Percentiles rank a stretch among this genome's conserved stretches.
Conservation (phyloP, 2,888 invertebrate species). For the Luperina testacea region DNA sequence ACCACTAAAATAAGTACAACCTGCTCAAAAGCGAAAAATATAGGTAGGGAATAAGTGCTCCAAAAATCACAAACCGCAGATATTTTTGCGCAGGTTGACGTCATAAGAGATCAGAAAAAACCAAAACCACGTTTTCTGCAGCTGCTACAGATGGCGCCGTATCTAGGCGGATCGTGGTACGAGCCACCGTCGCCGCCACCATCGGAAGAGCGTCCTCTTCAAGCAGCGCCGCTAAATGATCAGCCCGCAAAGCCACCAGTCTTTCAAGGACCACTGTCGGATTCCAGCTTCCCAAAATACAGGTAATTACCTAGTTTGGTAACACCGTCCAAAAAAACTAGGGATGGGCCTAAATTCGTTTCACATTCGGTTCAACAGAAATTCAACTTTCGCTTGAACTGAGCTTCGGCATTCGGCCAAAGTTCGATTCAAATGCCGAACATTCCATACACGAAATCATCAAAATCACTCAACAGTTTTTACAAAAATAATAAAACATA, state of each 20-base stretch:
- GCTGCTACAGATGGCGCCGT: not conserved
- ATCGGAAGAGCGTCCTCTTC: not conserved
- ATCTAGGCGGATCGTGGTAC: not conserved
- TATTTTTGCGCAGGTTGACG: conserved; percentile 2
- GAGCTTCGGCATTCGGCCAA: not conserved
- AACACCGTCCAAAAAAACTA: not conserved
- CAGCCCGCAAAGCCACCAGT: not conserved
- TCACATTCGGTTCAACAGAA: not conserved
- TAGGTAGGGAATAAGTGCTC: not conserved
- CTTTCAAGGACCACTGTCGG: not conserved
- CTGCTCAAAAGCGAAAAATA: not conserved
- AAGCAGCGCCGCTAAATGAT: not conserved
- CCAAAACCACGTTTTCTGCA: not conserved
- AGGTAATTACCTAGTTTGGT: not conserved
- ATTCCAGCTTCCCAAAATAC: not conserved
- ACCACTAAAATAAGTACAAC: not conserved
- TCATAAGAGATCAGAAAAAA: not conserved
- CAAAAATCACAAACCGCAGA: not conserved
- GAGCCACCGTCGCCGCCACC: not conserved
- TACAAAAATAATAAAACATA: not conserved
- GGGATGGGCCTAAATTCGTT: not conserved
- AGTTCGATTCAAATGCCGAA: not conserved
- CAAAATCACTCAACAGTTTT: not conserved
- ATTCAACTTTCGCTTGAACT: not conserved
- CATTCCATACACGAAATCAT: not conserved